Conservation (phyloP, 2,113 vertebrate genomes). For the Puntigrus tetrazona region DNA sequence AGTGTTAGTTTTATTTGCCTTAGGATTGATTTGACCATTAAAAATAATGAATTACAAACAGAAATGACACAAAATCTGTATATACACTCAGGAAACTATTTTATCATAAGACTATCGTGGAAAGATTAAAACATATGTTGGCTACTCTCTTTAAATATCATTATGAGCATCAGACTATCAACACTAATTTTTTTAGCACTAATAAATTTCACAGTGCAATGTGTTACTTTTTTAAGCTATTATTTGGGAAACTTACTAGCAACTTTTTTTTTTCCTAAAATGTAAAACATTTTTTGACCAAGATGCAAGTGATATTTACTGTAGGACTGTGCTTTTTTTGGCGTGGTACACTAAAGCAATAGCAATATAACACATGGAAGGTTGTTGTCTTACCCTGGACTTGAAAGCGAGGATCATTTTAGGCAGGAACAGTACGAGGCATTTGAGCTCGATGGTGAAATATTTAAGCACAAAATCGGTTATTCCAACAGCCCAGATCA, state of each 20-base stretch:
- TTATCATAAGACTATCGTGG: not conserved
- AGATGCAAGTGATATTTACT: not conserved
- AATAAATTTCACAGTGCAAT: too few species aligned
- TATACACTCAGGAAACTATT: not conserved
- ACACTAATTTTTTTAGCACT: too few species aligned
- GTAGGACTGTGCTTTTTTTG: not conserved
- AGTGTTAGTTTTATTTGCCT: not conserved
- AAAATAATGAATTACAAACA: not conserved
- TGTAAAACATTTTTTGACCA: not conserved
- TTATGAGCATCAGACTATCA: not conserved
- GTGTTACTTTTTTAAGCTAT: too few species aligned
- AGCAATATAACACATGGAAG: not conserved
- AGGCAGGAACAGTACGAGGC: conserved; percentile 88
- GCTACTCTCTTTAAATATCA: not conserved
- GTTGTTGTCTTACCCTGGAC: conserved; percentile 83
- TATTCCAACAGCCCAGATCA: conserved; percentile 95
- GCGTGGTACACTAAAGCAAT: not conserved
- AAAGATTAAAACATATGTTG: not conserved
- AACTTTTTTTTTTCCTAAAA: not conserved
- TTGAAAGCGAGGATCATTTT: conserved; percentile 93
- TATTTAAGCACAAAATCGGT: conserved; percentile 96
- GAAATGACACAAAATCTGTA: not conserved
- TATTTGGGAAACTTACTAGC: too few species aligned
- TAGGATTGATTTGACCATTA: not conserved
- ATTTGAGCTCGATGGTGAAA: conserved; percentile 90